phyloP scores from a whole-genome alignment of 37 sponge, comb jelly and placozoan species.

The Ephydatia muelleri region DNA sequence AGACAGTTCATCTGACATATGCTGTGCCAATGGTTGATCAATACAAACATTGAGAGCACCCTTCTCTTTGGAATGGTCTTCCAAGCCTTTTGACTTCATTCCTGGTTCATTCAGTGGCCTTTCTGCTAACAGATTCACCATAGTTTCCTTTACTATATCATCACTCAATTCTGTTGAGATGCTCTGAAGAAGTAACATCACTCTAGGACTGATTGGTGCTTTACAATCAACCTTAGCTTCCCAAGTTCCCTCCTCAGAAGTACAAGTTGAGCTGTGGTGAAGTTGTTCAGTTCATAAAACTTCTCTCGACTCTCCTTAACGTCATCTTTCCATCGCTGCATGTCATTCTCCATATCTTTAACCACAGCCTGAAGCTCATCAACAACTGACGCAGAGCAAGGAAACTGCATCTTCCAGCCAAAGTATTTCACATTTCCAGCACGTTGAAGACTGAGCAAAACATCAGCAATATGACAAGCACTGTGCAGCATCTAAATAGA shows the following conservation, averaged over 20 bases:
- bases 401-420: constrained; percentile 32
- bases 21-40: neutral
- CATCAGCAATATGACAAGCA: constrained; percentile 58
- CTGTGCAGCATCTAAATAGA: constrained; percentile 46
- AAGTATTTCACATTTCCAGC: constrained; percentile 51
- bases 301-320: constrained; percentile 20
- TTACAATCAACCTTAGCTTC: neutral
- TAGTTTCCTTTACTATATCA: neutral
- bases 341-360: constrained; percentile 47
- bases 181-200: constrained; percentile 33
- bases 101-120: neutral
- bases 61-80: neutral
- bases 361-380: constrained; percentile 26
- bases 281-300: constrained; percentile 72
- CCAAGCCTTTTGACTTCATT: too few species aligned
- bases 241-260: constrained; percentile 48
- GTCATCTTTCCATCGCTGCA: constrained; percentile 31
- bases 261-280: constrained; percentile 63
- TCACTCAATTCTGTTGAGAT: constrained; percentile 35
- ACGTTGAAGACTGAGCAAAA: constrained; percentile 45
- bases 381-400: neutral
- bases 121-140: neutral
- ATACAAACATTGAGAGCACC: neutral
- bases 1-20: neutral
- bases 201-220: neutral